These are phyloP conservation scores for Danaus plexippus DNA, from an alignment of 1,140 invertebrate species.

Conservation along the genomic window DNA sequence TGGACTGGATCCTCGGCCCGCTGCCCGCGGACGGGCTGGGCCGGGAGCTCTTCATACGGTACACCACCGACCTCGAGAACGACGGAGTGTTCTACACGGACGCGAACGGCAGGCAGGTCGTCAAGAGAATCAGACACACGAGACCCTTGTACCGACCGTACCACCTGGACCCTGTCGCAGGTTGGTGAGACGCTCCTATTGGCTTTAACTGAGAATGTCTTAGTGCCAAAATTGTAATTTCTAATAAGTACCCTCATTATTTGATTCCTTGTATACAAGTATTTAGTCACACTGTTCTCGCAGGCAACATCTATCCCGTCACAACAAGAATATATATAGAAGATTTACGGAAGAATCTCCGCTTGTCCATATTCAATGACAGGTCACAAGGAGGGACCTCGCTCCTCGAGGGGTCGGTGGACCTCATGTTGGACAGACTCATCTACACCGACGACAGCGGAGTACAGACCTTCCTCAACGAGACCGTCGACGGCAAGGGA, in stretches of 20 bases:
- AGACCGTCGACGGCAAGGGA: constrained; percentile 82
- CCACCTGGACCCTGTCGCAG: constrained; percentile 72
- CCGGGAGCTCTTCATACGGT: constrained; percentile 87
- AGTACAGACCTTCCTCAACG: constrained; percentile 89
- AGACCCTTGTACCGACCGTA: constrained; percentile 80
- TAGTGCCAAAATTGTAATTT: no score
- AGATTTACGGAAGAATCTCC: constrained; percentile 70
- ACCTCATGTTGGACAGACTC: constrained; percentile 90
- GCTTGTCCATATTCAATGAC: constrained; percentile 84
- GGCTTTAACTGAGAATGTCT: no score
- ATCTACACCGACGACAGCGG: constrained; percentile 90
- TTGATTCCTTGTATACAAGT: no score
- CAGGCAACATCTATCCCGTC: constrained; percentile 92
- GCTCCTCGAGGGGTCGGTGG: constrained; percentile 79
- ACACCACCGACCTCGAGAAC: constrained; percentile 76
- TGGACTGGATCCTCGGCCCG: constrained; percentile 94
- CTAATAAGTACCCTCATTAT: no score
- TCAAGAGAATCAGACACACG: constrained; percentile 80
- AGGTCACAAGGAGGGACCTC: constrained; percentile 89
- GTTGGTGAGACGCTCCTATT: constrained; percentile 10
- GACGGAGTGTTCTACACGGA: constrained; percentile 90
- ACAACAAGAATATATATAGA: constrained; percentile 85
- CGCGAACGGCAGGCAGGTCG: constrained; percentile 91
- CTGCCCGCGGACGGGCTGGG: constrained; percentile 85
- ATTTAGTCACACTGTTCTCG: constrained; percentile 12